Evolutionary conservation across 1,140 invertebrate species (phyloP), one percentile per base, ranked within the genome.

Genomic region (Pseudomyrmex dendroicus): DNA sequence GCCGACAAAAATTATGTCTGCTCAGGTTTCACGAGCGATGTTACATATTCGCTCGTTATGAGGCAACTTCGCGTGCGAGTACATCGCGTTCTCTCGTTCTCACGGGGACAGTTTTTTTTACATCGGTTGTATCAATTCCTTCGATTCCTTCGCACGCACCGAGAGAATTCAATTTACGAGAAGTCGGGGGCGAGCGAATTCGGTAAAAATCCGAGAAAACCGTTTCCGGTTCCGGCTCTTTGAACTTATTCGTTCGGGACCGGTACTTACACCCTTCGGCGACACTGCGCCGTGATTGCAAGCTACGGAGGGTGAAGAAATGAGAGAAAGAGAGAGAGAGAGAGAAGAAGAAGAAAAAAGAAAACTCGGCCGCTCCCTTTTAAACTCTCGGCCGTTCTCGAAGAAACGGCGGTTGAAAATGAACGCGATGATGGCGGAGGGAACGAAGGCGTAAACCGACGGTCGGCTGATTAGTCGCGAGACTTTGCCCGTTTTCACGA

Each of bases 391-490:
- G 20, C 48, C 17, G 44, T 20, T 54, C 72, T 61, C 22, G 64
- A n/a, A 54, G 50, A 72, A 59, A 50, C 77, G 64, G 61, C 76
- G 25, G 61, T 52, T 57, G 57, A 57, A 70, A 64, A 80, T 67
- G 73, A 82, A 25, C 57, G 12, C 15, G 17, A 70, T 66, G 82
- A 73, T 20, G 64, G 15, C 72, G 73, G 85, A 77, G 83, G 48
- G 73, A 82, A 35, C 25, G 83, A 50, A 64, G 44, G 50, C 62
- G 78, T 86, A 87, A 88, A 90, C 83, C 87, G 83, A 87, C 85
- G 82, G 54, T 74, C 74, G 46, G 86, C 78, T 89, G 89, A 89
- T 90, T 89, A 90, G 88, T 90, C 84, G 84, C 87, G 73, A 89
- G 82, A 86, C 82, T 89, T 85, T 25, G 72, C 70, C 68, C 68